Percentiles rank a stretch among this genome's conserved stretches.
These are phyloP conservation scores for Caligus rogercresseyi DNA, from an alignment of 1,140 invertebrate species.

Conservation along the genomic window DNA sequence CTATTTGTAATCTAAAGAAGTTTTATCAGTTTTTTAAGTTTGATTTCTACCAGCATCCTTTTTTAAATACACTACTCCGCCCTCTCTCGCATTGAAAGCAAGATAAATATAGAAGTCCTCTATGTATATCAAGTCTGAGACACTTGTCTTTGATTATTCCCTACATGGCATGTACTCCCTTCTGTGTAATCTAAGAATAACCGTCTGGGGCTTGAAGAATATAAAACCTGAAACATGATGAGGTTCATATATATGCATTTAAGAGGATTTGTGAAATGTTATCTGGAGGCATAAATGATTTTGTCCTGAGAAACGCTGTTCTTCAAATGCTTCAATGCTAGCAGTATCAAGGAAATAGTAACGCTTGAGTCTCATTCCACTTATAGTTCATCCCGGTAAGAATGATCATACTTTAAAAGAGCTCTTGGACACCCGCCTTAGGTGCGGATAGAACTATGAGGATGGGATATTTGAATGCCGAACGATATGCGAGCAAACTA, in stretches of 20 bases:
- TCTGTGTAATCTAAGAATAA: not conserved
- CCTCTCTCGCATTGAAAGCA: not conserved
- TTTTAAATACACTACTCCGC: not conserved
- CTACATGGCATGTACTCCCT: not conserved
- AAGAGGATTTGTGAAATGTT: not conserved
- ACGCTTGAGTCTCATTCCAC: not conserved
- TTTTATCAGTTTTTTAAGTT: not conserved
- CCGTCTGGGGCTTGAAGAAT: not conserved
- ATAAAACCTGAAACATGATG: not conserved
- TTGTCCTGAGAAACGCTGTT: no score
- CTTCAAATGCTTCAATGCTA: no score
- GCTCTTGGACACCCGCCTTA: not conserved
- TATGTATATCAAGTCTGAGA: not conserved
- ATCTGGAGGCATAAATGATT: no score
- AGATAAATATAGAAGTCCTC: not conserved
- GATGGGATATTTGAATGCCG: not conserved
- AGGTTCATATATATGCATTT: not conserved
- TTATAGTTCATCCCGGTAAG: not conserved
- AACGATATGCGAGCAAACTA: not conserved
- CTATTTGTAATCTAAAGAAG: not conserved
- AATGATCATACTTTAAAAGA: not conserved
- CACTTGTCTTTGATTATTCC: not conserved
- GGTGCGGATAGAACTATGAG: not conserved
- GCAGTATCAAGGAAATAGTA: not conserved
- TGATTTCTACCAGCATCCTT: not conserved